Evolutionary conservation across 2,888 invertebrate species (phyloP), one percentile per base, ranked within the genome.

Genomic region (Athetis lepigone): DNA sequence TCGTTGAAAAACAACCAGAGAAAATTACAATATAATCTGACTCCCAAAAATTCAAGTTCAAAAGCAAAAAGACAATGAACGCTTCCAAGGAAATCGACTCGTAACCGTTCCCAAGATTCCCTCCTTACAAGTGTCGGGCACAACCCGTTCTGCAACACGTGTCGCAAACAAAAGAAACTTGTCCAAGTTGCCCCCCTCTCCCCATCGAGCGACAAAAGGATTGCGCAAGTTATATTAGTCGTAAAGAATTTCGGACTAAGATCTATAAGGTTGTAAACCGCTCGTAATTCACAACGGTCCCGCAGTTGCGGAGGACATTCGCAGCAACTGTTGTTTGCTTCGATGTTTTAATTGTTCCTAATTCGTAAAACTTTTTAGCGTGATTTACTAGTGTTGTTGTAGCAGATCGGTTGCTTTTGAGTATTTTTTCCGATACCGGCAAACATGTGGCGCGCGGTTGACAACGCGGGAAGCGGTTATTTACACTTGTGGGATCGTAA

Each of bases 61-160:
- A 86, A 85, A 83, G 75, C 82, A 87, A 86, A 89, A 89, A 88
- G 81, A 84, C 83, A 81, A 81, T 69, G 77, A 81, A 71, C 76
- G 69, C 69, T 88, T 90, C 80, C 83, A 84, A 84, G 87, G 88
- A 91, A 91, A 91, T 89, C 89, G 88, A 83, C 80, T 83, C 80
- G 79, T 78, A 81, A 83, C 84, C 80, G 87, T 87, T 88, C 85
- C 83, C 85, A 85, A 87, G 89, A 89, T 88, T 88, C 88, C 83
- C 83, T 85, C 75, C 68, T 87, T 86, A 90, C 92, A 92, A 93
- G 92, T 93, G 92, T 92, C 91, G 89, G 81, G 85, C 86, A 82
- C 91, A 94, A 95, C 93, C 94, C 94, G 93, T 94, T 94, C 89
- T 84, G 92, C 89, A 90, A 93, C 94, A 94, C 94, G 93, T 95